phyloP scores from a whole-genome alignment of 1,140 invertebrate species.

The Drosophila pandora region DNA sequence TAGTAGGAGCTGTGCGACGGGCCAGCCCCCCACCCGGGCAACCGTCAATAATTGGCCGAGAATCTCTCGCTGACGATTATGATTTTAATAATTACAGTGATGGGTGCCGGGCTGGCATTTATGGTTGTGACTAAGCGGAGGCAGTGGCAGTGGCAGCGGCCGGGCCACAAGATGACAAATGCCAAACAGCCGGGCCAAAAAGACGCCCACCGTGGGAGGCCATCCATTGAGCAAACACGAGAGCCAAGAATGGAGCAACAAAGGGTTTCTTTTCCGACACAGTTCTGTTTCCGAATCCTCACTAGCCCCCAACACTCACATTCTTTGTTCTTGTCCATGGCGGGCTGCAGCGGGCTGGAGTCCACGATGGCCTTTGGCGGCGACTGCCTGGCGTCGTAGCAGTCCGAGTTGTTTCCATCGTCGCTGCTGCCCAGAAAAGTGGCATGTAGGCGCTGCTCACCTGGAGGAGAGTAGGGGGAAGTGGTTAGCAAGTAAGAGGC shows the following conservation, averaged over 20 bases:
- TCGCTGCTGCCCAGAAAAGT: slow-evolving; percentile 81
- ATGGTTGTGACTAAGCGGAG: slow-evolving; percentile 53
- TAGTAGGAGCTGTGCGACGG: slow-evolving; percentile 15
- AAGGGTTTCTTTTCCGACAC: slow-evolving; percentile 13
- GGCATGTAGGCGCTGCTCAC: slow-evolving; percentile 78
- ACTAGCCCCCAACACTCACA: slow-evolving; percentile 88
- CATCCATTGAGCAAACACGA: slow-evolving; percentile 57
- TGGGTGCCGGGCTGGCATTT: slow-evolving; percentile 22
- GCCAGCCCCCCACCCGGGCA: slow-evolving; percentile 2
- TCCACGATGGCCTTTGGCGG: slow-evolving; percentile 96
- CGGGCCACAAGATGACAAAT: slow-evolving; percentile 65
- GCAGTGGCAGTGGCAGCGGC: background rate
- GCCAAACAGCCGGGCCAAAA: slow-evolving; percentile 64
- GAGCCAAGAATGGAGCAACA: slow-evolving; percentile 13
- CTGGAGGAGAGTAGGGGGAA: slow-evolving; percentile 21
- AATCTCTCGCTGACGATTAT: slow-evolving; percentile 17
- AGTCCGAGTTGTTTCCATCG: slow-evolving; percentile 82
- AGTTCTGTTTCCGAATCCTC: background rate
- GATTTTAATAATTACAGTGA: slow-evolving; percentile 20
- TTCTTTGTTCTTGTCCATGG: slow-evolving; percentile 98
- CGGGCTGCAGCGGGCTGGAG: slow-evolving; percentile 94
- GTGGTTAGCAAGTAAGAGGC: background rate
- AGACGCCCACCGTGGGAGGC: slow-evolving; percentile 47
- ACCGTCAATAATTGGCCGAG: slow-evolving; percentile 45
- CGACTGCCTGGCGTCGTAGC: slow-evolving; percentile 86